phyloP scores from a whole-genome alignment of 2,797 vertebrate genomes.

The Todus mexicanus region DNA sequence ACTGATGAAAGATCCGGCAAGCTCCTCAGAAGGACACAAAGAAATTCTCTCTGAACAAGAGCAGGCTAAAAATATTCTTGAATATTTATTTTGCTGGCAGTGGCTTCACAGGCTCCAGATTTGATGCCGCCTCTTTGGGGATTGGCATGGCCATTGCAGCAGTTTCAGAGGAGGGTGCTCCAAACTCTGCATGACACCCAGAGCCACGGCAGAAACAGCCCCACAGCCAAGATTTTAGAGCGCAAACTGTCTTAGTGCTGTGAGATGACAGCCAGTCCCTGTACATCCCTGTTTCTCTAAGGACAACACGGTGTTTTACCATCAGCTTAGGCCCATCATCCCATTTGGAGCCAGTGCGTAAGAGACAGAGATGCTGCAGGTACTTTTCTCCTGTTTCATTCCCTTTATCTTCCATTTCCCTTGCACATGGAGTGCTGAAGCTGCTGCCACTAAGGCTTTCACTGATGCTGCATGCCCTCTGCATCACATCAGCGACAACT shows the following conservation, averaged over 20 bases:
- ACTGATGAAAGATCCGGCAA: conserved; percentile 66
- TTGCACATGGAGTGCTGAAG: accelerated
- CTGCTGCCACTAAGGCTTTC: not conserved
- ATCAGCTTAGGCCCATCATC: not conserved
- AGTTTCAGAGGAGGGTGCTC: not conserved
- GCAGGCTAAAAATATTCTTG: conserved; percentile 60
- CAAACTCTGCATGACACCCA: not conserved
- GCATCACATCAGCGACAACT: accelerated
- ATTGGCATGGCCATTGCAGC: not conserved
- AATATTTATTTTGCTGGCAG: conserved; percentile 62
- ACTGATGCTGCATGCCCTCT: not conserved
- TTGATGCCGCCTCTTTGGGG: not conserved
- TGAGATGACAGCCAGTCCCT: not conserved
- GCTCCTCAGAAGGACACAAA: conserved; percentile 68
- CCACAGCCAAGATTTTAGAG: not conserved
- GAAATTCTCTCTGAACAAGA: conserved; percentile 66
- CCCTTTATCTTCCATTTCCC: not conserved
- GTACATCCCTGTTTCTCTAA: not conserved
- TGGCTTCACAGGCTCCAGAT: conserved; percentile 49
- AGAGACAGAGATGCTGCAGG: not conserved
- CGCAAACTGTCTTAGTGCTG: not conserved
- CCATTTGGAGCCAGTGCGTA: not conserved
- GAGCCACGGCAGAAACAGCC: not conserved
- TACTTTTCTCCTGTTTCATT: not conserved
- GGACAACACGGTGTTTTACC: not conserved